phyloP scores from a whole-genome alignment of 2,888 invertebrate species.

The Cryptosula pallasiana region DNA sequence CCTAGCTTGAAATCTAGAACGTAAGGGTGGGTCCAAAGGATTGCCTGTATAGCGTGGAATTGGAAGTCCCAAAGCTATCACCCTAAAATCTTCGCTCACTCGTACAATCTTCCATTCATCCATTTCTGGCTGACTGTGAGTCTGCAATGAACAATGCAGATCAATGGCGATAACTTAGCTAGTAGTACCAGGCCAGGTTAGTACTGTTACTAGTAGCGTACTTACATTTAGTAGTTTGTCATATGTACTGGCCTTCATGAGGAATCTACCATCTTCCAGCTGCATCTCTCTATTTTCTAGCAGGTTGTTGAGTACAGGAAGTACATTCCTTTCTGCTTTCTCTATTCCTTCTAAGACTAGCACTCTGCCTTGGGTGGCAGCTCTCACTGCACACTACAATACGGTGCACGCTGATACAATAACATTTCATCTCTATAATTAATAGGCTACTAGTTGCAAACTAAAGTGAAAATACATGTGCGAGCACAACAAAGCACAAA shows the following conservation, averaged over 20 bases:
- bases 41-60: constrained; percentile 64
- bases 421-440: no score
- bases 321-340: constrained; percentile 92
- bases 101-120: constrained; percentile 81
- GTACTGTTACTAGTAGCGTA: neutral
- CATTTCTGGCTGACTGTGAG: constrained; percentile 72
- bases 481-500: no score
- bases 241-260: constrained; percentile 81
- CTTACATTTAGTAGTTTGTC: constrained; percentile 77
- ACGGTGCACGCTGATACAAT: constrained; percentile 30
- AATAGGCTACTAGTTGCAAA: no score
- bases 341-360: constrained; percentile 91
- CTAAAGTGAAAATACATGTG: no score
- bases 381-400: constrained; percentile 79
- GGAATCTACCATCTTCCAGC: constrained; percentile 88
- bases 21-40: constrained; percentile 87
- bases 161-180: neutral
- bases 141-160: constrained; percentile 57
- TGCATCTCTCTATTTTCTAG: constrained; percentile 98
- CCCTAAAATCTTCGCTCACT: constrained; percentile 83
- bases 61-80: constrained; percentile 51
- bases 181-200: neutral
- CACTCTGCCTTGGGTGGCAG: constrained; percentile 80
- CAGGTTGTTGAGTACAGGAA: constrained; percentile 91
- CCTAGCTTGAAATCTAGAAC: constrained; percentile 90